Percentiles rank a stretch among this genome's conserved stretches.
These are phyloP conservation scores for Phyllotreta cruciferae DNA, from an alignment of 2,888 invertebrate genomes.

Conservation along the genomic window DNA sequence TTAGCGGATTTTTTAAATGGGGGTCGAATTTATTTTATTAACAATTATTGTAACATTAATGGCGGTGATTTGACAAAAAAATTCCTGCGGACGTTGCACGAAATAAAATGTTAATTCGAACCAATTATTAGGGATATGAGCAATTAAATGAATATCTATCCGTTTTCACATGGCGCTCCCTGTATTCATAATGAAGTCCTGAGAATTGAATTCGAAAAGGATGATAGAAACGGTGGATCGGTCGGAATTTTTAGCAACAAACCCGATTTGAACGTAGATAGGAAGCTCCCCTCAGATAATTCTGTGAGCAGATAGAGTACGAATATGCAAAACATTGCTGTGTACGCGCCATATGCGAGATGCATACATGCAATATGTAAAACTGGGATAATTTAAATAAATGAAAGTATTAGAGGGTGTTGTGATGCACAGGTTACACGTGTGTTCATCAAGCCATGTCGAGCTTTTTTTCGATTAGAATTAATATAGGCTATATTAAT, in stretches of 20 bases:
- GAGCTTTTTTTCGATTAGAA: conserved; percentile 53
- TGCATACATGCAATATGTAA: conserved; percentile 55
- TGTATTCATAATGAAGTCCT: conserved; percentile 23
- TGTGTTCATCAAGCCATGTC: conserved; percentile 52
- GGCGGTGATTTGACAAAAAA: too few relatives aligned
- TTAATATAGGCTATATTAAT: conserved; percentile 52
- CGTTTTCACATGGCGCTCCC: conserved; percentile 18
- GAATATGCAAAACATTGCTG: conserved; percentile 46
- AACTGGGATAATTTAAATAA: conserved; percentile 56
- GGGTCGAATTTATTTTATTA: conserved; percentile 40
- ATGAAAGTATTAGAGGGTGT: conserved; percentile 54
- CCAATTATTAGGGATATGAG: too few relatives aligned
- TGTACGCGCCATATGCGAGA: conserved; percentile 53
- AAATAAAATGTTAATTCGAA: too few relatives aligned
- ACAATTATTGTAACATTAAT: conserved; percentile 50
- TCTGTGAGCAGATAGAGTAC: conserved; percentile 28
- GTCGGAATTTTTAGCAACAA: conserved; percentile 19
- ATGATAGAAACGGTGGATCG: conserved; percentile 18
- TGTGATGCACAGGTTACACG: conserved; percentile 54
- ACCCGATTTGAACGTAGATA: conserved; percentile 29
- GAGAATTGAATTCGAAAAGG: conserved; percentile 18
- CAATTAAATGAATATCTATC: too few relatives aligned
- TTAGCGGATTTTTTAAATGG: conserved; percentile 47
- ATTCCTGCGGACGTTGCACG: too few relatives aligned
- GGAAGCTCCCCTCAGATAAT: conserved; percentile 18